A percentile compares a stretch with the other conserved stretches of the same genome.
Evolutionary conservation across 2,888 invertebrate genomes (phyloP).

Genomic region (Ophion ellenae): DNA sequence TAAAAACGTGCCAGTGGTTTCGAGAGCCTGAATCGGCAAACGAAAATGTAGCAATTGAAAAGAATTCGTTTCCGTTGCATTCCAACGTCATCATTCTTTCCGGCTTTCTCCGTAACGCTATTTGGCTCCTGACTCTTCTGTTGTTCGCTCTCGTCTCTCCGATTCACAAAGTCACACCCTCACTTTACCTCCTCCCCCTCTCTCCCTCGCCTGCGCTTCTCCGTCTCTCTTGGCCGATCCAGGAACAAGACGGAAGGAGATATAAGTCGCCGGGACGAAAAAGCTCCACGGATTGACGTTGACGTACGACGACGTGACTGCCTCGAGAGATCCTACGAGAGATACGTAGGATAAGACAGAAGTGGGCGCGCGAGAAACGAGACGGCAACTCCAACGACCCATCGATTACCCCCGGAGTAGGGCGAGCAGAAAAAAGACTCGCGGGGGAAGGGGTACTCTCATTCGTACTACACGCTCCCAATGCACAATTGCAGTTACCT

Average conservation of each 20-base stretch:
- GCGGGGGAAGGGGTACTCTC: constrained; percentile 10
- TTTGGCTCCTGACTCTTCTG: constrained; percentile 47
- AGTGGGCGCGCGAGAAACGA: constrained; percentile 58
- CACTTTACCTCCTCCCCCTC: background rate
- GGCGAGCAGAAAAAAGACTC: constrained; percentile 14
- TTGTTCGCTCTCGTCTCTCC: constrained; percentile 57
- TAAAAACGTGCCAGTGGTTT: too few species aligned
- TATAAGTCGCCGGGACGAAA: constrained; percentile 50
- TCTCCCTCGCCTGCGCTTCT: constrained; percentile 9
- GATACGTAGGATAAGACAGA: constrained; percentile 48
- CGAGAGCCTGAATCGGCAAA: too few species aligned
- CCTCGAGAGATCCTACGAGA: constrained; percentile 60
- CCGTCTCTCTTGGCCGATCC: constrained; percentile 6
- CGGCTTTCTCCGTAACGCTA: constrained; percentile 60
- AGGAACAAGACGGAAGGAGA: constrained; percentile 38
- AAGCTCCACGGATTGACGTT: constrained; percentile 65
- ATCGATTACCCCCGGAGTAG: constrained; percentile 48
- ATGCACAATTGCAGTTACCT: constrained; percentile 24
- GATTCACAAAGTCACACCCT: constrained; percentile 39
- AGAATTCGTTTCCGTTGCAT: too few species aligned
- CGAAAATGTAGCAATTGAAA: too few species aligned
- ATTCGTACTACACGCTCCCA: constrained; percentile 28
- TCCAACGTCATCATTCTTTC: constrained; percentile 13
- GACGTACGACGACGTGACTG: constrained; percentile 70
- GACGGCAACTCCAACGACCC: constrained; percentile 60